Evolutionary conservation across 2,888 invertebrate genomes (phyloP).

Genomic region (Halictus quadricinctus): DNA sequence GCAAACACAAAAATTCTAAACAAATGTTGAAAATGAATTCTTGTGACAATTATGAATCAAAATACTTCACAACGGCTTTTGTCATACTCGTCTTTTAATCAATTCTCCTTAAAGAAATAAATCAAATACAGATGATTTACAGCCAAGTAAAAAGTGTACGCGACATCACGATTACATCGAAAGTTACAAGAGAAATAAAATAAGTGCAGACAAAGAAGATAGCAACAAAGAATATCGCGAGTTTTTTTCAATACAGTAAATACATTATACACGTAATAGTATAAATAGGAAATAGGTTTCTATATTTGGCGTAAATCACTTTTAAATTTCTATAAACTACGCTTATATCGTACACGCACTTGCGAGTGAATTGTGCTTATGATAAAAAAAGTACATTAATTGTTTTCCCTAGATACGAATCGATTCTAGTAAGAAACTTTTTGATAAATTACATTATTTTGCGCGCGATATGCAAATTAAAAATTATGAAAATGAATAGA

Average conservation of each 20-base stretch:
- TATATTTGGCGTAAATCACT: constrained; percentile 79
- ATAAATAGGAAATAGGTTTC: constrained; percentile 72
- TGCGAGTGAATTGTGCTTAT: constrained; percentile 51
- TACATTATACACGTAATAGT: constrained; percentile 62
- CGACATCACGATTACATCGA: constrained; percentile 36
- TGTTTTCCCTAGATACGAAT: constrained; percentile 16
- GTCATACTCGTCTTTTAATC: constrained; percentile 61
- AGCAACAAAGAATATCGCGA: constrained; percentile 24
- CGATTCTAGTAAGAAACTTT: constrained; percentile 40
- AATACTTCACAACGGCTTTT: constrained; percentile 7
- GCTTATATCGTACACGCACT: constrained; percentile 53
- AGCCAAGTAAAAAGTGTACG: constrained; percentile 24
- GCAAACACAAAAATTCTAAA: constrained; percentile 1
- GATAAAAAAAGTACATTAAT: constrained; percentile 53
- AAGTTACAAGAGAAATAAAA: constrained; percentile 30
- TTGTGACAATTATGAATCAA: constrained; percentile 32
- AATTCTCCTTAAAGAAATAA: constrained; percentile 41
- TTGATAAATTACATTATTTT: constrained; percentile 32
- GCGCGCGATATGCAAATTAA: constrained; percentile 41
- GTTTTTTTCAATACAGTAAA: constrained; percentile 57
- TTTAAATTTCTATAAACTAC: constrained; percentile 71
- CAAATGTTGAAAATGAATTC: not conserved
- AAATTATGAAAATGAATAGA: constrained; percentile 46
- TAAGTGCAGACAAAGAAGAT: constrained; percentile 33
- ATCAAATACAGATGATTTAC: constrained; percentile 54